phyloP scores from a whole-genome alignment of 2,888 invertebrate species.

The Melanchra persicariae region DNA sequence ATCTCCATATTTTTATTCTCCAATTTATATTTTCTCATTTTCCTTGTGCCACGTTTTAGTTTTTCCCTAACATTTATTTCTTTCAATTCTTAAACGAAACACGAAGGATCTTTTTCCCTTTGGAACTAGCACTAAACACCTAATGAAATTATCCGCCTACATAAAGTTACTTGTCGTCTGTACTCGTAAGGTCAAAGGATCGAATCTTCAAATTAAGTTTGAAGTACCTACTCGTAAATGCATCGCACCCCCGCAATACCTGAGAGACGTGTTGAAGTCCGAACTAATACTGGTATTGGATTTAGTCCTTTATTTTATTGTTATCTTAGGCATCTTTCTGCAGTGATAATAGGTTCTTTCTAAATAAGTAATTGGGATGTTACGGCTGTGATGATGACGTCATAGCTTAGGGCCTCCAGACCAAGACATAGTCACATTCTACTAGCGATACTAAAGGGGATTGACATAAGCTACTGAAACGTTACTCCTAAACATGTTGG shows the following conservation, averaged over 20 bases:
- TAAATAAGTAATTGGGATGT: not conserved
- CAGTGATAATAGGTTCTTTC: not conserved
- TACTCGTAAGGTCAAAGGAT: not conserved
- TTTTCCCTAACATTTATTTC: not conserved
- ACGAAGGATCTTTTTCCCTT: not conserved
- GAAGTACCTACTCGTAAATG: constrained; percentile 7
- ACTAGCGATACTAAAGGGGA: too few relatives aligned
- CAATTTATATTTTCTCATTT: not conserved
- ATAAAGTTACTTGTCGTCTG: not conserved
- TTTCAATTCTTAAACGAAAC: not conserved
- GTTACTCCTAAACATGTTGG: too few relatives aligned
- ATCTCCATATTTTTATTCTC: too few relatives aligned
- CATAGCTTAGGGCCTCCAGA: not conserved
- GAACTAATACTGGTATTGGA: not conserved
- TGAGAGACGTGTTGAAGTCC: not conserved
- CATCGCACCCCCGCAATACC: constrained; percentile 10
- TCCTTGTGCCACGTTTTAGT: not conserved
- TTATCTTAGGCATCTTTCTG: constrained; percentile 1
- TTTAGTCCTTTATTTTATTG: not conserved
- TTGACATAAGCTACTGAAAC: too few relatives aligned
- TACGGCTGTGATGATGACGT: not conserved
- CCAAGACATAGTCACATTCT: too few relatives aligned
- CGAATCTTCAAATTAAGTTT: constrained; percentile 28
- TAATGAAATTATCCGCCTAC: constrained; percentile 5
- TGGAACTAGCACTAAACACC: not conserved